Evolutionary conservation across 2,888 invertebrate species (phyloP).

Genomic region (Agrochola macilenta): DNA sequence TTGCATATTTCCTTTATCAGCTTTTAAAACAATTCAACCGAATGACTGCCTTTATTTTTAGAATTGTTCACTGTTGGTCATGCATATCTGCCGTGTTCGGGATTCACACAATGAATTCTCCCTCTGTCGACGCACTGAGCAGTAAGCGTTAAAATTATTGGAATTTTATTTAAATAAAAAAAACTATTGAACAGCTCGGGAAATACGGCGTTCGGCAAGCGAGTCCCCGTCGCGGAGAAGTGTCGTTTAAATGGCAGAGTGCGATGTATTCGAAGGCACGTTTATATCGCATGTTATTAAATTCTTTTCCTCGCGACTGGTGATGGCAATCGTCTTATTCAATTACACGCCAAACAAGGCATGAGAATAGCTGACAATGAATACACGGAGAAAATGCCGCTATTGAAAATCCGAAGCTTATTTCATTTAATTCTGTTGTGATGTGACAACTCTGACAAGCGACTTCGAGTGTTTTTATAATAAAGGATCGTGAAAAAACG

Average conservation of each 20-base stretch:
- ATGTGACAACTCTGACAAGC: slow-evolving; percentile 71
- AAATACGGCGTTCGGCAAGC: slow-evolving; percentile 60
- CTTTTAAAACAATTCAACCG: slow-evolving; percentile 60
- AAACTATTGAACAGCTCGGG: slow-evolving; percentile 74
- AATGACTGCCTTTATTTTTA: slow-evolving; percentile 63
- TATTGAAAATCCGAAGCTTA: slow-evolving; percentile 84
- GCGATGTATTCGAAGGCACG: slow-evolving; percentile 74
- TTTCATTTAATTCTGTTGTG: slow-evolving; percentile 81
- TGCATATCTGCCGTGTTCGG: slow-evolving; percentile 51
- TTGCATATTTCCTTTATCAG: slow-evolving; percentile 60
- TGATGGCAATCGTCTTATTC: slow-evolving; percentile 88
- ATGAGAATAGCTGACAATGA: slow-evolving; percentile 86
- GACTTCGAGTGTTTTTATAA: slow-evolving; percentile 68
- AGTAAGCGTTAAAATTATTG: slow-evolving; percentile 80
- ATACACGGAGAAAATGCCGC: slow-evolving; percentile 79
- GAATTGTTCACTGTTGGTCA: slow-evolving; percentile 61
- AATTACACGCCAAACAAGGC: slow-evolving; percentile 87
- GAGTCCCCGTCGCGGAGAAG: slow-evolving; percentile 53
- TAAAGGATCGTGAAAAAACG: slow-evolving; percentile 56
- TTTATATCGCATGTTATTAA: slow-evolving; percentile 86
- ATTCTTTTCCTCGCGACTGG: slow-evolving; percentile 85
- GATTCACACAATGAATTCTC: slow-evolving; percentile 74
- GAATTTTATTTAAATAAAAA: slow-evolving; percentile 84
- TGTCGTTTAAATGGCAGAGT: slow-evolving; percentile 71
- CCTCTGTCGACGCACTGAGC: slow-evolving; percentile 75